A percentile compares a stretch with the other conserved stretches of the same genome.
Evolutionary conservation across 1,140 invertebrate species (phyloP).

Genomic region (Choristoneura fumiferana): DNA sequence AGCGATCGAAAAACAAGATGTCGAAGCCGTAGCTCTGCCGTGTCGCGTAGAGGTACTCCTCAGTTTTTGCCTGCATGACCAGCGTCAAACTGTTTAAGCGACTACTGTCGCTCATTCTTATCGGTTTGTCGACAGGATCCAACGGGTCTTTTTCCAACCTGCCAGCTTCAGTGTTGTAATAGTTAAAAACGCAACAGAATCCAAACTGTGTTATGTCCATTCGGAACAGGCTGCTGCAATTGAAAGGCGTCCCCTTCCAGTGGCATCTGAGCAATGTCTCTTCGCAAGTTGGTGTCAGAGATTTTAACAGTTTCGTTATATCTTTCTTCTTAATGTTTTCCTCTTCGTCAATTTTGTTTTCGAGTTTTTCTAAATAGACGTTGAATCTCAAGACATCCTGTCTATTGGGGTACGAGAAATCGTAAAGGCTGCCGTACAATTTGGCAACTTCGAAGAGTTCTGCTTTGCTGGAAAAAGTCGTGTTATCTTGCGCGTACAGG

Average conservation of each 20-base stretch:
- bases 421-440: slow-evolving; percentile 4
- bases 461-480: slow-evolving; percentile 1
- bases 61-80: neutral
- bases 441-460: neutral
- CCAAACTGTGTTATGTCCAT: neutral
- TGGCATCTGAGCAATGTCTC: slow-evolving; percentile 2
- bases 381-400: neutral
- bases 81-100: neutral
- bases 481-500: neutral
- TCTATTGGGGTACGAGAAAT: slow-evolving; percentile 2
- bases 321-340: slow-evolving; percentile 1
- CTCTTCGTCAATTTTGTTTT: neutral
- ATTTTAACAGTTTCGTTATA: neutral
- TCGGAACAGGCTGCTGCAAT: slow-evolving; percentile 3
- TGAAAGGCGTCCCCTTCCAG: neutral
- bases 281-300: neutral
- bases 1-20: slow-evolving; percentile 1
- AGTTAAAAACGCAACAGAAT: slow-evolving; percentile 1
- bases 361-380: neutral
- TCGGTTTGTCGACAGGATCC: neutral
- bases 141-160: neutral
- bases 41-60: slow-evolving; percentile 3
- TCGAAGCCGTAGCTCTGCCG: slow-evolving; percentile 8
- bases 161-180: slow-evolving; percentile 6
- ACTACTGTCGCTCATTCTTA: too few relatives aligned